Base-by-base conservation (phyloP, 2,797 vertebrate species). In the Staurois parvus region DNA sequence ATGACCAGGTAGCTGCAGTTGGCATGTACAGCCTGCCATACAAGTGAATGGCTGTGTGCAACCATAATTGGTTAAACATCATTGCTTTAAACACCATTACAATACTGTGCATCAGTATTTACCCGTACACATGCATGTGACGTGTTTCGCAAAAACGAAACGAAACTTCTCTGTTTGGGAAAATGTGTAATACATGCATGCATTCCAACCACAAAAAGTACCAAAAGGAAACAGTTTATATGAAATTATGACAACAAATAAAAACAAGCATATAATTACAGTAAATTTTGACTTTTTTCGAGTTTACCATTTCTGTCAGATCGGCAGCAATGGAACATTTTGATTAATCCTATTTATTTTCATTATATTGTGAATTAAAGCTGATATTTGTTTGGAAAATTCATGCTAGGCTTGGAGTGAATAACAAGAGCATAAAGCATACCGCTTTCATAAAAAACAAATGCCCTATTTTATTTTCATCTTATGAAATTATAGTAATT, bases 351-450 rank as follows among this genome's bases (percentile, higher is more conserved):
- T 70, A 79, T 79, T 79, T 83, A 66, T 84, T 86, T 72, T 69
- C 75, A 87, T 87, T 84, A 70, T 66, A 34, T 79, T 84, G 62
- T 84, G 62, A 83, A 79, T 87, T 70, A 75, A 77, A 68, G 76
- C 70, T 74, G 62, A 40, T 87, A 75, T 83, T 78, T 82, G 59
- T 56, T 87, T 83, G 74, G 45, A 70, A 84, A 87, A 83, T 79
- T 83, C 69, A 87, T 83, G 81, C 75, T 69, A 74, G 70, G 70
- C 81, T 84, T 87, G 26, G 42, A 74, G 76, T 52, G 9, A 45
- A 87, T 83, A 83, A 83, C 80, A 87, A 83, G 76, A 42, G 70
- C 64, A 87, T 84, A 83, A 87, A 87, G 67, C 81, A 87, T 75
- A 79, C 26, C 70, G 52, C 62, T 68, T 78, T 79, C 75, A 78